A percentile compares a stretch with the other conserved stretches of the same genome.
Conservation (phyloP, 1,140 invertebrate genomes). For the Drosophila ficusphila region DNA sequence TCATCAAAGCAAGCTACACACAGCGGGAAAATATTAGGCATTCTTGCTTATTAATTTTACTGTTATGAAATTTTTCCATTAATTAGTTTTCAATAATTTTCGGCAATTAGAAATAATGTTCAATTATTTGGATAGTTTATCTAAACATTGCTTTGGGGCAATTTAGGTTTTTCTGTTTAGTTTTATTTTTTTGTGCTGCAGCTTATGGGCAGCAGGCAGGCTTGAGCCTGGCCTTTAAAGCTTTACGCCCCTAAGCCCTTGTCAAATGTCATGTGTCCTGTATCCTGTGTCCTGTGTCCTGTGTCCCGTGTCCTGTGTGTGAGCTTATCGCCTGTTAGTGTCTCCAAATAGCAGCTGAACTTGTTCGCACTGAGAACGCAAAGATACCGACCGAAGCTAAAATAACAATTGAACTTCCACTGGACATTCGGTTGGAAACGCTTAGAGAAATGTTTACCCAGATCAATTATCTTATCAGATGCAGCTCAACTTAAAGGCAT, state of each 20-base stretch:
- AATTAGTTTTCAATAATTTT: too few species aligned
- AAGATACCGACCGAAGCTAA: conserved; percentile 19
- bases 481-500: neutral
- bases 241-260: conserved; percentile 66
- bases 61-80: neutral
- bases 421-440: neutral
- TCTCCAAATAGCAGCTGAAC: conserved; percentile 41
- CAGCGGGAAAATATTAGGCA: neutral
- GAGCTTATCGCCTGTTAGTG: conserved; percentile 37
- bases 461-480: conserved; percentile 6
- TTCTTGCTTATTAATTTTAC: neutral
- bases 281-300: conserved; percentile 32
- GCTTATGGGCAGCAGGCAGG: conserved; percentile 14
- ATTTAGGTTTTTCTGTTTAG: too few species aligned
- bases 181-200: neutral
- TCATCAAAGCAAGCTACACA: conserved; percentile 8
- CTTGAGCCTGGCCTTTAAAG: conserved; percentile 44
- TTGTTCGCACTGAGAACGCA: conserved; percentile 12
- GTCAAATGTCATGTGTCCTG: conserved; percentile 72
- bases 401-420: conserved; percentile 15
- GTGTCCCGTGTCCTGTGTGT: conserved; percentile 26
- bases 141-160: neutral
- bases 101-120: too few species aligned
- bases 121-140: too few species aligned
- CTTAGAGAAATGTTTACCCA: neutral